Evolutionary conservation across 2,888 invertebrate species (phyloP), one percentile per base, ranked within the genome.

Genomic region (Apamea crenata): DNA sequence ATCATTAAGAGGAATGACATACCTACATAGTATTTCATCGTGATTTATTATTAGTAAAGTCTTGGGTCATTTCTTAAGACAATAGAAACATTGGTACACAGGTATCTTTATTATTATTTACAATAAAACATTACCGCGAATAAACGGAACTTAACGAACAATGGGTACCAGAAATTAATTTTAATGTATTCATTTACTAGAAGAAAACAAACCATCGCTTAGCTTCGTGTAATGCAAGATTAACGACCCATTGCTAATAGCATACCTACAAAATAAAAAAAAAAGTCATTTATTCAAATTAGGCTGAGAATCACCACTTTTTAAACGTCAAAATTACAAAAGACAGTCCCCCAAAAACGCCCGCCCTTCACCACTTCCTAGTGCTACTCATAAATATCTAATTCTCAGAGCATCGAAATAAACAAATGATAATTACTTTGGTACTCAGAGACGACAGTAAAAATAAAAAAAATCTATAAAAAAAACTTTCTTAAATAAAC

Each of bases 191-290:
- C 29, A 53, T 44, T 61, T 61, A 44, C 44, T 29, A 36, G 16
- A 47, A 63, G 53, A 53, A 80, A 74, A 80, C 14, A 80, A 74
- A 80, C 25, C 25, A 29, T 68, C 6, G 44, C 53, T 56, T 59
- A 59, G 40, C 40, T 77, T 29, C 16, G 32, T 68, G 21, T 68
- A 68, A 53, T 40, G 25, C 18, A 68, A 77, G 40, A 78, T 68
- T 78, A 29, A 69, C 5, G 32, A 78, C 32, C 50, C 18, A 36
- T 70, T 56, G 53, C n/a, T 65, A 70, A 70, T 70, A 21, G 21
- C n/a, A 5, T 56, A 56, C 12, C 40, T 32, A 32, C 2, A n/a
- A n/a, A n/a, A n/a, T n/a, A n/a, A n/a, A n/a, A n/a, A n/a, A n/a
- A n/a, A n/a, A n/a, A n/a, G n/a, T n/a, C n/a, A n/a, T n/a, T n/a